Base-by-base conservation (phyloP, 2,888 invertebrate genomes). In the Drosophila mulleri region DNA sequence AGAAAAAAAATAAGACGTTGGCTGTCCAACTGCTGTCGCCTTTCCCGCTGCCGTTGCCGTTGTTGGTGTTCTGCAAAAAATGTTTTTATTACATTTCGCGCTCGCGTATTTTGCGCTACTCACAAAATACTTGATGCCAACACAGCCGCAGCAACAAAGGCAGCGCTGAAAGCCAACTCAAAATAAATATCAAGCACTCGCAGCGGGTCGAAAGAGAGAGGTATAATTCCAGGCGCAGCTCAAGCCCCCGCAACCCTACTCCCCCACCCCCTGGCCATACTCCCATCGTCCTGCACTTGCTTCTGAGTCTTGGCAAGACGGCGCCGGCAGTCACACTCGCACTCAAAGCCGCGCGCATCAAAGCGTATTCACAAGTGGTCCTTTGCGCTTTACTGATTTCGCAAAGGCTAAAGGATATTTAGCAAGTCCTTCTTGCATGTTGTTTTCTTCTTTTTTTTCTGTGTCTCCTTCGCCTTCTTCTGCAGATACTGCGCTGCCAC, bases 81-180 rank as follows among this genome's bases (percentile, higher is more conserved):
- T 91, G 90, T 91, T 91, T 91, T 91, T 91, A 91, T 91, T 91
- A 91, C 91, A 91, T 91, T 91, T 91, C 91, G 85, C 91, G 91
- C 87, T 78, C 77, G 90, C 87, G 88, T 83, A 81, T 87, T 87
- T 83, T 88, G 65, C 86, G 85, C 88, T 85, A 81, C 88, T 87
- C 88, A 79, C 83, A 72, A 89, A 88, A 90, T 85, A 85, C 83
- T 85, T 87, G 78, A 90, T 82, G 75, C 81, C 82, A 81, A 76
- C 79, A 75, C 74, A 73, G 73, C 67, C 67, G 65, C 80, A 74
- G 63, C 74, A 71, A 72, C 76, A 75, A 67, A 67, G 52, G 63
- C 63, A 58, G 56, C 59, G 70, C 66, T 62, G 66, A 65, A 53
- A 77, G 68, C 69, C 75, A 75, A 75, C 70, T 77, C 75, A 77